Base-by-base conservation (phyloP, 2,888 invertebrate species). In the Cryptus armator region DNA sequence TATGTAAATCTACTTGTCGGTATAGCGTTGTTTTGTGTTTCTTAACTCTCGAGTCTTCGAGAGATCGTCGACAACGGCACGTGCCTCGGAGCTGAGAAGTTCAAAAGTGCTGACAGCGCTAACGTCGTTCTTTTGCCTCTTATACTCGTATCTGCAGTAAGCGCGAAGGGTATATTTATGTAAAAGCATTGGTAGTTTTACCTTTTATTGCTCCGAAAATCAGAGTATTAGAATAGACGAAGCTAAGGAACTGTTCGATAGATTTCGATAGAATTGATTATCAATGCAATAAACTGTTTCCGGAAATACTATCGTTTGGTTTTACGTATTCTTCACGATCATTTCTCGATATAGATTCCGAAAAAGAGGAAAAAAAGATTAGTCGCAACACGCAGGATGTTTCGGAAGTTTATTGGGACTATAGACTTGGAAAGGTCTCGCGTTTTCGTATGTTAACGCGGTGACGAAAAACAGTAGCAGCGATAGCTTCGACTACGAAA, bases 101-200 rank as follows among this genome's bases (percentile, higher is more conserved):
- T 85, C 66, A 71, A 82, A 82, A 85, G 85, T 82, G 85, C 85
- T 82, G 85, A 85, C 85, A 82, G 79, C 51, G 72, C 76, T 67
- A 48, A 66, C 75, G 85, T 82, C 76, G 76, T 0, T 37, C 37
- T 37, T 19, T 76, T 53, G 37, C 62, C 7, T 24, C 67, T 14
- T 67, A 44, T 46, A 62, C 24, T 19, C 16, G 29, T 16, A 32
- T 19, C 32, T 16, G 29, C 14, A 44, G 5, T n/a, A 24, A 51
- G 32, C 62, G 12, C 32, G 32, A 14, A 14, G n/a, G 29, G 46
- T 74, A 62, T 74, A 74, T 74, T 74, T 74, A 16, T 48, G 32
- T 74, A 29, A n/a, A 37, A 14, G 44, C 29, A 62, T 62, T 46
- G 74, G 14, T 62, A 62, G 62, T 62, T 24, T 10, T 37, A 56